Evolutionary conservation across 2,797 vertebrate genomes (phyloP).

Genomic region (Bothrops alternatus): DNA sequence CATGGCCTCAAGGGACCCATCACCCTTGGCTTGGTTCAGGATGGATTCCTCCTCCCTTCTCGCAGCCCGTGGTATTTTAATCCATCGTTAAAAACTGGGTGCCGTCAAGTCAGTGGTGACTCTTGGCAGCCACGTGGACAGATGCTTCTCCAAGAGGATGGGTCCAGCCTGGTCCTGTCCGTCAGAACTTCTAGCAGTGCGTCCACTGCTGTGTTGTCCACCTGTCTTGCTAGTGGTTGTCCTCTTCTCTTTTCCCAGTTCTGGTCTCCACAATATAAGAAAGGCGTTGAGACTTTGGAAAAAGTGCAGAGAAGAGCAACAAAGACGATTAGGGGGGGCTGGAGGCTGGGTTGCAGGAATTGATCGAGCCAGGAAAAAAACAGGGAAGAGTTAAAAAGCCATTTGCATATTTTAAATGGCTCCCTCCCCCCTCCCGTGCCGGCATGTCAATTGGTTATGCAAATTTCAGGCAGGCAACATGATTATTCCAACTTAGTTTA

Average conservation of each 20-base stretch:
- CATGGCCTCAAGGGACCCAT: background rate
- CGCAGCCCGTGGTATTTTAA: background rate
- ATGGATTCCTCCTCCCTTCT: background rate
- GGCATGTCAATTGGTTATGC: conserved; percentile 16
- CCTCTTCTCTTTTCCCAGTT: background rate
- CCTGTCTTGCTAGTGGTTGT: background rate
- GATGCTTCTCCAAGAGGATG: background rate
- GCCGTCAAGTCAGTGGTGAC: background rate
- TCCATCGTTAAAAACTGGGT: background rate
- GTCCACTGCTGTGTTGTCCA: background rate
- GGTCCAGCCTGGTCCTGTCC: background rate
- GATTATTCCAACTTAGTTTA: conserved; percentile 40
- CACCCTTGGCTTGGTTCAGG: background rate
- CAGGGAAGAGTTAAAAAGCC: conserved; percentile 14
- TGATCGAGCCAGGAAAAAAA: too few relatives aligned
- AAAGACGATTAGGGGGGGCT: too few relatives aligned
- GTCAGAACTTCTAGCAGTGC: background rate
- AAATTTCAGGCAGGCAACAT: conserved; percentile 39
- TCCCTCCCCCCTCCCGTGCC: background rate
- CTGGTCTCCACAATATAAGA: too few relatives aligned
- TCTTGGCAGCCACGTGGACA: background rate
- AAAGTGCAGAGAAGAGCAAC: too few relatives aligned
- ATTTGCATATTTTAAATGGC: background rate
- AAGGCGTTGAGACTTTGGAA: too few relatives aligned
- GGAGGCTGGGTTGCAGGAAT: too few relatives aligned